A percentile compares a stretch with the other conserved stretches of the same genome.
Conservation (phyloP, 2,113 vertebrate genomes). For the Engystomops pustulosus region DNA sequence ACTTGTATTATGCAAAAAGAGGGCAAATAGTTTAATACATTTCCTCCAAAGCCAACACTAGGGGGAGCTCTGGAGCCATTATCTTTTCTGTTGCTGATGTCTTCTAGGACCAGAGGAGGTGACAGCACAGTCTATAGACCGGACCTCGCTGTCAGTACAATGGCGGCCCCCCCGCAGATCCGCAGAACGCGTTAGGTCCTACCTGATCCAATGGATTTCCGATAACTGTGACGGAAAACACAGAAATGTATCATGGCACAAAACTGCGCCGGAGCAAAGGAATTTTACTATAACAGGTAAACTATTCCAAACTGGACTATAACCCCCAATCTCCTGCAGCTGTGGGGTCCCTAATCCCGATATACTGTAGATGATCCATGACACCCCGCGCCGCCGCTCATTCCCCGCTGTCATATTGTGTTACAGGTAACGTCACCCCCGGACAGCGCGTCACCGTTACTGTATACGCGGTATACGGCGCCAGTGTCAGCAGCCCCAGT, state of each 20-base stretch:
- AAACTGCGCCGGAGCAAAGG: background rate
- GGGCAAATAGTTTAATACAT: too few species aligned
- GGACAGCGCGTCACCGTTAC: rapidly evolving
- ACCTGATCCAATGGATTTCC: conserved; percentile 66
- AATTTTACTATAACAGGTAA: conserved; percentile 59
- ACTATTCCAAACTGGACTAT: background rate
- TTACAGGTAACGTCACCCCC: conserved; percentile 24
- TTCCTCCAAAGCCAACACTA: too few species aligned
- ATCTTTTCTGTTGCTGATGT: background rate
- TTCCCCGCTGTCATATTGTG: background rate
- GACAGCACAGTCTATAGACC: background rate
- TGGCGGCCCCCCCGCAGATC: conserved; percentile 55
- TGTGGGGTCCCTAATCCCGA: too few species aligned
- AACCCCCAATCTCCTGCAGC: too few species aligned
- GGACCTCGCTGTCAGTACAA: conserved; percentile 40
- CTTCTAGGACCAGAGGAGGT: background rate
- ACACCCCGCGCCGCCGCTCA: too few species aligned
- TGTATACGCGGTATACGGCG: conserved; percentile 61
- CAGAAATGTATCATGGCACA: conserved; percentile 60
- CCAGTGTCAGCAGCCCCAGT: background rate
- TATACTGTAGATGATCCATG: too few species aligned
- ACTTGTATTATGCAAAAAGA: too few species aligned
- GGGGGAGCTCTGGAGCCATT: background rate
- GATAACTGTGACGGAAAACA: rapidly evolving
- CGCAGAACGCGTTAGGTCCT: conserved; percentile 36